These are phyloP conservation scores for Anoura caudifer DNA, from an alignment of 2,113 vertebrate species.

Conservation along the genomic window DNA sequence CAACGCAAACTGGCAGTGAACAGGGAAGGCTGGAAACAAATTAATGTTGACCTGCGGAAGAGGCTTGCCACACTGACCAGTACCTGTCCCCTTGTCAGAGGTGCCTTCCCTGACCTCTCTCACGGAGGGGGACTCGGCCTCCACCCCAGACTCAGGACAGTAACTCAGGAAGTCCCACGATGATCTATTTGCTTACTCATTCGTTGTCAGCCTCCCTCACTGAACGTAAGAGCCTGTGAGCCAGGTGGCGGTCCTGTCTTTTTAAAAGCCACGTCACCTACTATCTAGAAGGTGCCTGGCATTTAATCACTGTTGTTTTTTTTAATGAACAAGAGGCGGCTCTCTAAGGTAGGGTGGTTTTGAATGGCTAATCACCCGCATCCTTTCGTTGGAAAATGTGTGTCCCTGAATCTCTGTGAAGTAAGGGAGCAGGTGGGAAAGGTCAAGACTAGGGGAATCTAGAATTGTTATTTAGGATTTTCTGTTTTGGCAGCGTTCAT, in stretches of 20 bases:
- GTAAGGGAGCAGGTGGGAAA: not conserved
- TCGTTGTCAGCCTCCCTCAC: not conserved
- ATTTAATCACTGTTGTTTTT: not conserved
- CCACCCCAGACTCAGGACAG: not conserved
- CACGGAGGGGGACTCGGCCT: not conserved
- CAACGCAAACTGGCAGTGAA: not conserved
- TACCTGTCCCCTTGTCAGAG: not conserved
- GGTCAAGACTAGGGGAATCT: not conserved
- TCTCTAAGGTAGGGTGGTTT: not conserved
- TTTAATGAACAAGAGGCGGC: not conserved
- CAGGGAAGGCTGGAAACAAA: not conserved
- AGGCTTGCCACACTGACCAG: not conserved
- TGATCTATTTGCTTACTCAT: not conserved
- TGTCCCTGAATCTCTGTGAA: not conserved
- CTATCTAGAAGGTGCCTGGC: not conserved
- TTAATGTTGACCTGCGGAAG: not conserved
- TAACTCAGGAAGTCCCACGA: fast-evolving
- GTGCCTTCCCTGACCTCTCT: not conserved
- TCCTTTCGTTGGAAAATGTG: not conserved
- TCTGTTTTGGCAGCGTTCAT: not conserved
- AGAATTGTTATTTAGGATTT: not conserved
- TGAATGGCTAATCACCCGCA: not conserved
- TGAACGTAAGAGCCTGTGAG: not conserved
- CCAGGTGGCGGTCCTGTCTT: not conserved
- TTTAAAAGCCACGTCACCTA: not conserved